Conservation (phyloP, 2,888 invertebrate species). For the Drosophila demipolita region DNA sequence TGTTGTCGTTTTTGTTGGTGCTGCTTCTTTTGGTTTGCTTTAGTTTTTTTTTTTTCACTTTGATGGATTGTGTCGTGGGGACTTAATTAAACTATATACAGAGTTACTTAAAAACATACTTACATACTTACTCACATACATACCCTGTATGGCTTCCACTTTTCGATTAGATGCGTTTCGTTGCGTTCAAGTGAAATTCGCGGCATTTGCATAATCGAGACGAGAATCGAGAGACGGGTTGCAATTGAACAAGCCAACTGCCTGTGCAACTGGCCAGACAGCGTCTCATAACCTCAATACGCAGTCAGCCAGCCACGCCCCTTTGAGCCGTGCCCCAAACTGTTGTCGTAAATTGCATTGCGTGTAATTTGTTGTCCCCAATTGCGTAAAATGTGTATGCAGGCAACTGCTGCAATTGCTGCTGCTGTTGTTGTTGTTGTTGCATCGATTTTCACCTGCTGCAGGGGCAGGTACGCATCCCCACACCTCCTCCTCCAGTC, state of each 20-base stretch:
- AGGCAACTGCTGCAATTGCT: conserved; percentile 5
- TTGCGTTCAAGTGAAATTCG: conserved; percentile 40
- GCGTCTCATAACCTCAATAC: conserved; percentile 52
- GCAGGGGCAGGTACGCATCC: conserved; percentile 7
- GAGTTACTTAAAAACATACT: too few species aligned
- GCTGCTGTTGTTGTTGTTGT: conserved; percentile 10
- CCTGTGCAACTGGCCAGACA: conserved; percentile 12
- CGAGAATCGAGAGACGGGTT: background rate
- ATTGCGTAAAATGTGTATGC: conserved; percentile 63
- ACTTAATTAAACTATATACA: conserved; percentile 7
- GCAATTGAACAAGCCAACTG: background rate
- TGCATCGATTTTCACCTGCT: conserved; percentile 66
- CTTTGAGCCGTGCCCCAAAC: background rate
- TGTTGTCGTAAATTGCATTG: conserved; percentile 38
- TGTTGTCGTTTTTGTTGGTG: background rate
- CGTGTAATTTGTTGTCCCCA: conserved; percentile 64
- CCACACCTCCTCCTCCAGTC: background rate
- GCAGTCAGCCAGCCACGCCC: conserved; percentile 12
- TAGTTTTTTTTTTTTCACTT: background rate
- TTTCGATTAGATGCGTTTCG: conserved; percentile 40
- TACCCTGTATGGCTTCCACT: conserved; percentile 36
- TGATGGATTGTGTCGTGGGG: conserved; percentile 19
- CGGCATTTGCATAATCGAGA: conserved; percentile 49
- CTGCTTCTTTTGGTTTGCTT: background rate
- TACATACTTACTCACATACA: background rate